Conservation (phyloP, 2,113 vertebrate species). For the Rhodinocichla rosea region DNA sequence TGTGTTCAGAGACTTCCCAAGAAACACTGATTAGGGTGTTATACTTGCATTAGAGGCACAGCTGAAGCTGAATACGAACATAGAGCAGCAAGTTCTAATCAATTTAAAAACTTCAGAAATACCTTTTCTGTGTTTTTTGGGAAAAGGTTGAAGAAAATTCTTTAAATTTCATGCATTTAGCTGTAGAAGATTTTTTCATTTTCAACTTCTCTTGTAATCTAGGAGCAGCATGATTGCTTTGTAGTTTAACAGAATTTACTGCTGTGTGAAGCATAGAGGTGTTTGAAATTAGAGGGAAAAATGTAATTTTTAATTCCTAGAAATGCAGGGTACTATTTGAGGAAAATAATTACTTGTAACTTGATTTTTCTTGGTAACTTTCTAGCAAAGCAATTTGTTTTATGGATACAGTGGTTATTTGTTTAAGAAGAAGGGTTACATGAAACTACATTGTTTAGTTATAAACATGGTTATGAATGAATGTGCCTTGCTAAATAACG, state of each 20-base stretch:
- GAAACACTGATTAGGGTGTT: neutral
- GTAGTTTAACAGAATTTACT: neutral
- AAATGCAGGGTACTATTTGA: neutral
- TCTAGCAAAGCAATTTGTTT: neutral
- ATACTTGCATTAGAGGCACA: neutral
- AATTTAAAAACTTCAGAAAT: neutral
- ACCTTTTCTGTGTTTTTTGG: neutral
- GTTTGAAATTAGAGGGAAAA: neutral
- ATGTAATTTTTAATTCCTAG: neutral
- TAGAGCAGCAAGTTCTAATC: neutral
- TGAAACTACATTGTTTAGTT: neutral
- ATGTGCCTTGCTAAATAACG: neutral
- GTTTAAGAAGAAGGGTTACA: neutral
- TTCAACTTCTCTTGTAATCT: neutral
- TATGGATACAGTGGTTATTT: neutral
- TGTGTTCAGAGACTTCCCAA: neutral
- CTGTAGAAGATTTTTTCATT: neutral
- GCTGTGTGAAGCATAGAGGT: neutral
- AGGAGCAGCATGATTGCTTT: neutral
- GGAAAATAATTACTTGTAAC: neutral
- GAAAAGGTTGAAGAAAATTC: neutral
- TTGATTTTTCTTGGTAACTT: neutral
- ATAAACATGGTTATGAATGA: neutral
- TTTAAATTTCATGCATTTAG: neutral
- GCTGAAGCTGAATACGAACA: neutral